Conservation (phyloP, 2,888 invertebrate genomes). For the Clunio marinus region DNA sequence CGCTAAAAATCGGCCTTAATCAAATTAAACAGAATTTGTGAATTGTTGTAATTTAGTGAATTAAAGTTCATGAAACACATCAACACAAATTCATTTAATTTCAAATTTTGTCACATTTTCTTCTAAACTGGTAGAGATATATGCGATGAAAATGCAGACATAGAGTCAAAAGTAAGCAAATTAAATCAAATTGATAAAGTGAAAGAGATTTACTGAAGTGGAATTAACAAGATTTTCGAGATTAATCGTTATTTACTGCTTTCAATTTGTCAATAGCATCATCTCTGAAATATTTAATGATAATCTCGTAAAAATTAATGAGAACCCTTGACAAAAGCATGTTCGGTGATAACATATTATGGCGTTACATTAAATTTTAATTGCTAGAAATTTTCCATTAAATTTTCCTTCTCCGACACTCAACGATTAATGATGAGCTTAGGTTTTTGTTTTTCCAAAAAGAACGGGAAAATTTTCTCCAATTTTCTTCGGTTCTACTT, state of each 20-base stretch:
- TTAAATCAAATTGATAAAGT: slow-evolving; percentile 3
- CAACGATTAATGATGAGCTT: neutral
- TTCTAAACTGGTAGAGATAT: neutral
- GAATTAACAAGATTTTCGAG: slow-evolving; percentile 1
- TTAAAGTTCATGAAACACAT: slow-evolving; percentile 14
- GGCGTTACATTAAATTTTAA: slow-evolving; percentile 5
- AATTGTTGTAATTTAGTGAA: slow-evolving; percentile 19
- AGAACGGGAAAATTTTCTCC: no score
- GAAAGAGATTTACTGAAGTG: slow-evolving; percentile 1
- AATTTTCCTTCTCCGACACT: neutral
- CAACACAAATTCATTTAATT: slow-evolving; percentile 18
- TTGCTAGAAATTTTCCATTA: neutral
- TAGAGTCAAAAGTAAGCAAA: neutral
- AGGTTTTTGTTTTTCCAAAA: no score
- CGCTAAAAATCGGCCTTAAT: slow-evolving; percentile 23
- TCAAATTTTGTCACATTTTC: neutral
- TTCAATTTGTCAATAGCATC: slow-evolving; percentile 14
- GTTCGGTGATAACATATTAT: slow-evolving; percentile 8
- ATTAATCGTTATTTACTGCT: slow-evolving; percentile 20
- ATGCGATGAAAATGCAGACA: slow-evolving; percentile 9
- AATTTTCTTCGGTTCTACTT: no score
- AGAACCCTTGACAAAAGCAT: slow-evolving; percentile 8
- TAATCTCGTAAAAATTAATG: neutral
- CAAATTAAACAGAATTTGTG: slow-evolving; percentile 20
- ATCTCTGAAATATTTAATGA: neutral